Conservation (phyloP, 1,140 invertebrate genomes). For the Cyclargus thomasi region DNA sequence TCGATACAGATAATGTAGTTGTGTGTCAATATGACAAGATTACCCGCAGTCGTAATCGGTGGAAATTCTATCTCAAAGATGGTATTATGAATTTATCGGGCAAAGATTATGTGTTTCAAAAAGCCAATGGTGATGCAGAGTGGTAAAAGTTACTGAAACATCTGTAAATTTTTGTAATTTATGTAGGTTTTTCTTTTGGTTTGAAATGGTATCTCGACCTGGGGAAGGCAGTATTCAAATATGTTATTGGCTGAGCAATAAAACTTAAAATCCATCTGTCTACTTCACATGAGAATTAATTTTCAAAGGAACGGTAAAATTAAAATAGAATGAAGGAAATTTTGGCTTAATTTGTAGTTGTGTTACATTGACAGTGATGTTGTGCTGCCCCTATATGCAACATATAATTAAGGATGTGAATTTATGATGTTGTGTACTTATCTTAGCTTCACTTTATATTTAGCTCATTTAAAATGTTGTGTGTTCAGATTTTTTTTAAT, state of each 20-base stretch:
- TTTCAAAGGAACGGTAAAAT: neutral
- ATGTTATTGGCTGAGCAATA: neutral
- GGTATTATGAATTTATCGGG: slow-evolving; percentile 99
- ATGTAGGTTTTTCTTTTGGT: slow-evolving; percentile 6
- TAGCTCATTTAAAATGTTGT: neutral
- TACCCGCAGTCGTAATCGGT: slow-evolving; percentile 96
- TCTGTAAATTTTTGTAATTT: slow-evolving; percentile 18
- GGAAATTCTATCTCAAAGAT: slow-evolving; percentile 99
- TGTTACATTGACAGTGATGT: neutral
- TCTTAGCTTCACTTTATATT: neutral
- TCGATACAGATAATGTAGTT: slow-evolving; percentile 98
- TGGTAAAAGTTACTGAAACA: slow-evolving; percentile 80
- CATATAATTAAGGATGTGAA: neutral
- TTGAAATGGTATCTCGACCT: neutral
- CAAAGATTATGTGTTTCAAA: slow-evolving; percentile 99
- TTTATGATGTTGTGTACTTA: neutral
- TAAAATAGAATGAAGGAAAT: neutral
- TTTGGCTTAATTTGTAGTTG: neutral
- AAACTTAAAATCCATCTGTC: neutral
- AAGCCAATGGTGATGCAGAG: slow-evolving; percentile 98
- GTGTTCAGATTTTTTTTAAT: neutral
- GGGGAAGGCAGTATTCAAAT: neutral
- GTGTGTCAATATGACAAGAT: slow-evolving; percentile 99
- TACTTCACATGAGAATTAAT: neutral
- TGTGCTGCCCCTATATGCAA: no score